Percentiles rank a stretch among this genome's conserved stretches.
Conservation (phyloP, 2,888 invertebrate species). For the Agrenia bidenticulata region DNA sequence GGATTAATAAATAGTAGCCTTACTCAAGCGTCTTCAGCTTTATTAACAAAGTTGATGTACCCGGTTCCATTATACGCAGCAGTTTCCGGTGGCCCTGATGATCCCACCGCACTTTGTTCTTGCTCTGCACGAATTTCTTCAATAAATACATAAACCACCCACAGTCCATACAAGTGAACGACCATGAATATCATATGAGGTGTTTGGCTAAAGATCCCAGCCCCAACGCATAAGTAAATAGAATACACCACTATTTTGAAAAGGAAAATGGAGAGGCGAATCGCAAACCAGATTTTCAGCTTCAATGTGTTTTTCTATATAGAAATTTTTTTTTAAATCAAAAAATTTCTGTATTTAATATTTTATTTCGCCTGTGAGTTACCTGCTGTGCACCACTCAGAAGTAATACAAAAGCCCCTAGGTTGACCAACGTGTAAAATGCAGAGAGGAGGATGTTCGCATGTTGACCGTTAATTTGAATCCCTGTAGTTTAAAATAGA, state of each 20-base stretch:
- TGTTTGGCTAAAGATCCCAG: slow-evolving; percentile 30
- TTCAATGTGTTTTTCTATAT: slow-evolving; percentile 37
- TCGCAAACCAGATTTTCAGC: slow-evolving; percentile 40
- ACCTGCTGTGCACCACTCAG: slow-evolving; percentile 30
- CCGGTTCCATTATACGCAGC: neutral
- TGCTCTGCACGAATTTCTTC: slow-evolving; percentile 32
- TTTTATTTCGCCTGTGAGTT: too few relatives aligned
- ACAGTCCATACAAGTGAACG: slow-evolving; percentile 40
- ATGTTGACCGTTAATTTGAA: slow-evolving; percentile 24
- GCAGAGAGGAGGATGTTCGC: slow-evolving; percentile 27
- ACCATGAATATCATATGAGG: slow-evolving; percentile 41
- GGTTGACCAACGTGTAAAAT: slow-evolving; percentile 28
- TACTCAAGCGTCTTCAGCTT: neutral
- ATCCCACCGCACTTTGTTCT: neutral
- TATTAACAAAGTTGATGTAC: neutral
- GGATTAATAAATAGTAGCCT: too few relatives aligned
- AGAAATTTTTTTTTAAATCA: too few relatives aligned
- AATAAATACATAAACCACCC: slow-evolving; percentile 38
- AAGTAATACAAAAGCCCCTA: slow-evolving; percentile 25
- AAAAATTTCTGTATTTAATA: neutral
- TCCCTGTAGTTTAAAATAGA: slow-evolving; percentile 18
- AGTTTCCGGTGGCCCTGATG: neutral
- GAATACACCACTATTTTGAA: slow-evolving; percentile 38
- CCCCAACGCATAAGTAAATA: slow-evolving; percentile 32
- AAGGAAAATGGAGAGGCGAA: slow-evolving; percentile 32